phyloP scores from a whole-genome alignment of 2,797 vertebrate genomes.

The Salmo trutta region DNA sequence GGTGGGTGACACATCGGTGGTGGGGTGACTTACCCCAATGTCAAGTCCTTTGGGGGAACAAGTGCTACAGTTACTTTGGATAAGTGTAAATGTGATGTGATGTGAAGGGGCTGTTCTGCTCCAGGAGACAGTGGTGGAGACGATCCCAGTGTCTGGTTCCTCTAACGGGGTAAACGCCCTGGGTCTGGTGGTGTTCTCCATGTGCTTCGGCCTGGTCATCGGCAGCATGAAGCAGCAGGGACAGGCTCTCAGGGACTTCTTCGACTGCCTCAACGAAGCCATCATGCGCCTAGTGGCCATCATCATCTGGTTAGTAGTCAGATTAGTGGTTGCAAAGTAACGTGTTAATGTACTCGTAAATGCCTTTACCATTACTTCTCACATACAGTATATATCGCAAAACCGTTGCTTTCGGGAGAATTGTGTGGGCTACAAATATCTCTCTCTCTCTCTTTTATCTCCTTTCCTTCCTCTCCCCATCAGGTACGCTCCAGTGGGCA shows the following conservation, averaged over 20 bases:
- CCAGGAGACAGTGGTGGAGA: conserved; percentile 87
- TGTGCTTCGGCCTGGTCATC: conserved; percentile 93
- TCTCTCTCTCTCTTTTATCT: not conserved
- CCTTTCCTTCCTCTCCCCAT: conserved; percentile 6
- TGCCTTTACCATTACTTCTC: not conserved
- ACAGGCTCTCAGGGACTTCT: conserved; percentile 88
- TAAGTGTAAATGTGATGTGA: not conserved
- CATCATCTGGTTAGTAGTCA: conserved; percentile 89
- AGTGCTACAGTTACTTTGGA: not conserved
- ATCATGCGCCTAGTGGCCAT: conserved; percentile 95
- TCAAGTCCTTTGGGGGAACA: not conserved
- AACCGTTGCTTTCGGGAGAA: not conserved
- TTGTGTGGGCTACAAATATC: not conserved
- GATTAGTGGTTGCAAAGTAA: not conserved
- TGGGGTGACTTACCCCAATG: not conserved
- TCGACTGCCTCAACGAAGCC: conserved; percentile 93
- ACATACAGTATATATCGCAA: not conserved
- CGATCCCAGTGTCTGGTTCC: conserved; percentile 84
- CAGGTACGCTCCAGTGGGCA: conserved; percentile 95
- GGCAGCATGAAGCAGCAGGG: conserved; percentile 96
- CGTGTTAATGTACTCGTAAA: not conserved
- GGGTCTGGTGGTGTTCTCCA: conserved; percentile 94
- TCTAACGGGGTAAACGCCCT: conserved; percentile 91
- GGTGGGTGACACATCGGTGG: conserved; percentile 45
- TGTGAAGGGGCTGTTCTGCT: not conserved